Evolutionary conservation across 1,140 invertebrate genomes (phyloP).

Genomic region (Drosophila lacteicornis): DNA sequence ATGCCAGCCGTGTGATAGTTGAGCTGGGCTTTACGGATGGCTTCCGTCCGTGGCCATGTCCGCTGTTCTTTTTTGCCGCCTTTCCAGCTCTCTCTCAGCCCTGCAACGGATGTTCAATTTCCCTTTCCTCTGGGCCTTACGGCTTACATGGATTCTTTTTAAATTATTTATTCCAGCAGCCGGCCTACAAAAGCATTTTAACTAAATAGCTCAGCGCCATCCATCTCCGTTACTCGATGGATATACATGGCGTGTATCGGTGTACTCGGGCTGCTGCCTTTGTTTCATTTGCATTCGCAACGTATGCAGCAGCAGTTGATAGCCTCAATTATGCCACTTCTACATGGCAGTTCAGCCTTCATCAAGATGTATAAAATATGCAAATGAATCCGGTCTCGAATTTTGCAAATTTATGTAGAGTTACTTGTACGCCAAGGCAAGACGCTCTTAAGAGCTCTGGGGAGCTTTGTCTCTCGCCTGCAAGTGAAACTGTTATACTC

Average conservation of each 20-base stretch:
- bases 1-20: constrained; percentile 55
- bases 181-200: constrained; percentile 9
- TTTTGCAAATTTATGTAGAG: constrained; percentile 71
- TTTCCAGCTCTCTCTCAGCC: constrained; percentile 30
- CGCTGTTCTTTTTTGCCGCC: constrained; percentile 24
- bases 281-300: constrained; percentile 62
- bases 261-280: constrained; percentile 2
- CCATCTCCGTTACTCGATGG: constrained; percentile 9
- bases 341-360: constrained; percentile 35
- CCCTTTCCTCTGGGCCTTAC: constrained; percentile 29
- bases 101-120: constrained; percentile 74
- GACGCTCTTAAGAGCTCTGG: constrained; percentile 18
- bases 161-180: constrained; percentile 24
- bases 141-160: constrained; percentile 11
- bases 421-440: constrained; percentile 33
- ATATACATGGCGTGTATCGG: neutral
- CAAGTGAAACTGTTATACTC: constrained; percentile 47
- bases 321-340: constrained; percentile 64
- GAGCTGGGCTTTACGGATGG: constrained; percentile 54
- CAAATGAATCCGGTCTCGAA: constrained; percentile 66
- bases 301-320: constrained; percentile 63
- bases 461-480: neutral
- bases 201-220: constrained; percentile 21
- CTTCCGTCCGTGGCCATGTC: constrained; percentile 61
- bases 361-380: constrained; percentile 73